phyloP scores from a whole-genome alignment of 2,797 vertebrate species.

The Tolypeutes matacus region DNA sequence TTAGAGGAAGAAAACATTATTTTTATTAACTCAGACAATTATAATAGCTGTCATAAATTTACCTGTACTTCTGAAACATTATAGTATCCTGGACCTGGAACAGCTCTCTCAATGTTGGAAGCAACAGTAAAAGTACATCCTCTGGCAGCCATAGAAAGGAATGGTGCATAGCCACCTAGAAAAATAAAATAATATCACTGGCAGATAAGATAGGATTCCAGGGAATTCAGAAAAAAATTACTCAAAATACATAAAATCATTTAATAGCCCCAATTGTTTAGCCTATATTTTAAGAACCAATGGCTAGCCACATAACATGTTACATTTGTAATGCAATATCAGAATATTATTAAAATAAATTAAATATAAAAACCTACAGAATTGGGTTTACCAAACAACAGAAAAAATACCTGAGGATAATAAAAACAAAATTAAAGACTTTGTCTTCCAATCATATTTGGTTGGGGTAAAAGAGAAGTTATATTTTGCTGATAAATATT shows the following conservation, averaged over 20 bases:
- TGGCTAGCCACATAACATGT: not conserved
- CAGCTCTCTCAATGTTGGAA: conserved; percentile 43
- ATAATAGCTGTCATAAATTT: conserved; percentile 52
- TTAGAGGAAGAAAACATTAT: conserved; percentile 10
- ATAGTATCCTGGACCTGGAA: conserved; percentile 87
- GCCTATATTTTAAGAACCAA: conserved; percentile 42
- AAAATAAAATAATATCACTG: not conserved
- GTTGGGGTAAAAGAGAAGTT: conserved; percentile 33
- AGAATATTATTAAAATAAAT: conserved; percentile 31
- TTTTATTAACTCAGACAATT: conserved; percentile 42
- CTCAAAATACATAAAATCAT: conserved; percentile 25
- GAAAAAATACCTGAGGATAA: conserved; percentile 39
- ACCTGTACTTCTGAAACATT: conserved; percentile 84
- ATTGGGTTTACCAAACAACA: not conserved
- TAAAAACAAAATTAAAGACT: not conserved
- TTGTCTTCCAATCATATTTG: conserved; percentile 42
- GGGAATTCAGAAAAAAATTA: conserved; percentile 36
- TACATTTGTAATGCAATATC: not conserved
- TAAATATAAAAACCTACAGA: conserved; percentile 42
- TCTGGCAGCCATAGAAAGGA: conserved; percentile 85
- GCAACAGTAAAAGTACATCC: conserved; percentile 67
- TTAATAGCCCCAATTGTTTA: not conserved
- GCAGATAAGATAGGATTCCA: not conserved
- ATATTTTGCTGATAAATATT: conserved; percentile 32
- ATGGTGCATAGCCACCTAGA: conserved; percentile 86